Evolutionary conservation across 2,888 invertebrate genomes (phyloP).

Genomic region (Spilarctia lutea): DNA sequence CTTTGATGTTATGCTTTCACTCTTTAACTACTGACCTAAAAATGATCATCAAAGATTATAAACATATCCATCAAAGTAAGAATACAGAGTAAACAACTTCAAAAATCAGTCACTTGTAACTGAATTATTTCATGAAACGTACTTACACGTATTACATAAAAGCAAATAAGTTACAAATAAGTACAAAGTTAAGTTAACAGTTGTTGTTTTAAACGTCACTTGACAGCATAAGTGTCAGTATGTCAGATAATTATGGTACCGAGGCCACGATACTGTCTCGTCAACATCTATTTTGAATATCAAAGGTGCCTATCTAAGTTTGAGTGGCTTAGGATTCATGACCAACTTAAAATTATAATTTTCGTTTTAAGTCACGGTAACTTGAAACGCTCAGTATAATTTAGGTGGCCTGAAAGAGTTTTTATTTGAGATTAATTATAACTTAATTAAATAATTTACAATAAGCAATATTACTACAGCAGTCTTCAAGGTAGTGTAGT

Average conservation of each 20-base stretch:
- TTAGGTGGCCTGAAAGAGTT: not conserved
- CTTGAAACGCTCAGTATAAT: not conserved
- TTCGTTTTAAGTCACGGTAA: not conserved
- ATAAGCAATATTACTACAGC: too few species aligned
- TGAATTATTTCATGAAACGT: not conserved
- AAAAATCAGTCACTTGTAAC: not conserved
- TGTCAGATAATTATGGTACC: constrained; percentile 1
- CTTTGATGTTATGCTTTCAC: too few species aligned
- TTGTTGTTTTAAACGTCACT: not conserved
- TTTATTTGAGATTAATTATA: not conserved
- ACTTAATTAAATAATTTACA: not conserved
- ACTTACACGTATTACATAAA: not conserved
- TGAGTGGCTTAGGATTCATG: not conserved
- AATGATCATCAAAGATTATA: too few species aligned
- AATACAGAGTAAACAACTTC: too few species aligned
- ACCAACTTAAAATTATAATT: not conserved
- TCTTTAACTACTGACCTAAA: too few species aligned
- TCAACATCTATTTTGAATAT: constrained; percentile 4
- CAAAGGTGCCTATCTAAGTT: not conserved
- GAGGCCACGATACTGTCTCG: not conserved
- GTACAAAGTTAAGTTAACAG: not conserved
- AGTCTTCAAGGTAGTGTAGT: too few species aligned
- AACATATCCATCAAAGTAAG: too few species aligned
- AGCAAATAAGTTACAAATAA: not conserved
- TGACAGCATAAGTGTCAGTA: not conserved